phyloP scores from a whole-genome alignment of 2,113 vertebrate species.

The Prietella phreatophila region DNA sequence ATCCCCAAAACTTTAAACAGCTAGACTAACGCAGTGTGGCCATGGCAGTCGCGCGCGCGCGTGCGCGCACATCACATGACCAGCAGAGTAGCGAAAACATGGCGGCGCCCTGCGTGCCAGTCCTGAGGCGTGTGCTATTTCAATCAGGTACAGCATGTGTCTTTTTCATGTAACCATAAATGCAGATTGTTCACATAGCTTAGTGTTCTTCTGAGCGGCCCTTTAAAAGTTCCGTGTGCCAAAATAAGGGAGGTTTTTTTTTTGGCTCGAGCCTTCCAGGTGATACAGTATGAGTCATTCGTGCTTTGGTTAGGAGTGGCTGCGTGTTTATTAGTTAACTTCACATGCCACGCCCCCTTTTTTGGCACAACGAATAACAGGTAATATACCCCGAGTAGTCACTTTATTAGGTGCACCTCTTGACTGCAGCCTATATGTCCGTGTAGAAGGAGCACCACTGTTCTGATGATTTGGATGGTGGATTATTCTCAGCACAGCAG shows the following conservation, averaged over 20 bases:
- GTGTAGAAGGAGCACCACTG: neutral
- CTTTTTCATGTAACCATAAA: neutral
- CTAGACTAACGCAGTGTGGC: neutral
- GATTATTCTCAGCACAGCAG: neutral
- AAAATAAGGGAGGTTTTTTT: too few species aligned
- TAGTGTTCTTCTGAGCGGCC: neutral
- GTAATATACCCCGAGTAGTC: neutral
- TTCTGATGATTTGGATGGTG: neutral
- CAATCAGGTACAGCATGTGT: conserved; percentile 21
- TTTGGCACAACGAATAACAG: neutral
- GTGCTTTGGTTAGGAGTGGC: neutral
- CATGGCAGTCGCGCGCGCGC: neutral
- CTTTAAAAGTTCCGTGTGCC: too few species aligned
- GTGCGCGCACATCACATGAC: conserved; percentile 26
- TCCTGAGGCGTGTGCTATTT: neutral
- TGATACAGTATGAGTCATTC: neutral
- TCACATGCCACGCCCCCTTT: neutral
- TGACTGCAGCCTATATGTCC: neutral
- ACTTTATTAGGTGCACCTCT: neutral
- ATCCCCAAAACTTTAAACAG: too few species aligned
- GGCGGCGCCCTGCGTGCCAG: conserved; percentile 41
- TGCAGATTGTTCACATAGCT: neutral
- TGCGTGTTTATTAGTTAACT: neutral
- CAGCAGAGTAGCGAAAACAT: neutral
- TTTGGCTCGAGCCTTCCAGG: neutral